Evolutionary conservation across 2,888 invertebrate species (phyloP).

Genomic region (Drosophila testacea): DNA sequence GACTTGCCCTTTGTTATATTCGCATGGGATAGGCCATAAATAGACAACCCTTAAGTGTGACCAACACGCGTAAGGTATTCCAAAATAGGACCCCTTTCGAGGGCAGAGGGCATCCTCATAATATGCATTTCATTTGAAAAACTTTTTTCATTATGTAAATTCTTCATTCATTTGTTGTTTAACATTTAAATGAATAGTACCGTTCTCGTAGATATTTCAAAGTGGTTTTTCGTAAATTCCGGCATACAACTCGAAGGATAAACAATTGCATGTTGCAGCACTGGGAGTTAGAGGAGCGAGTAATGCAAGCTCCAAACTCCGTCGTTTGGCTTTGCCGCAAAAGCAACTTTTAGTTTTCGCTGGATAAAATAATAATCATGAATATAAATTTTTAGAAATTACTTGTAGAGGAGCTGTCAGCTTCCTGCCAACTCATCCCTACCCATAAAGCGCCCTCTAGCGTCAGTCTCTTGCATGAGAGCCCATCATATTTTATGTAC

Average conservation of each 20-base stretch:
- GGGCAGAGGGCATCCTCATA: slow-evolving; percentile 12
- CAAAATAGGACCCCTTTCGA: slow-evolving; percentile 59
- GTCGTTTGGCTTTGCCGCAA: slow-evolving; percentile 32
- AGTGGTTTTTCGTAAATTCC: slow-evolving; percentile 35
- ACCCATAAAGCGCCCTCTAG: slow-evolving; percentile 21
- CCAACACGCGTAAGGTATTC: slow-evolving; percentile 66
- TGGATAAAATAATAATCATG: slow-evolving; percentile 75
- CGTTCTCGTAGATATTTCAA: slow-evolving; percentile 27
- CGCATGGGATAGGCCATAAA: slow-evolving; percentile 43
- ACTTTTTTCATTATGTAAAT: slow-evolving; percentile 22
- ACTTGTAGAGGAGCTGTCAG: slow-evolving; percentile 26
- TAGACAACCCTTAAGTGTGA: slow-evolving; percentile 67
- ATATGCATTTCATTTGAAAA: not conserved
- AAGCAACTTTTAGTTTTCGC: slow-evolving; percentile 69
- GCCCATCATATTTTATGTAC: slow-evolving; percentile 39
- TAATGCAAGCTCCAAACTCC: slow-evolving; percentile 5
- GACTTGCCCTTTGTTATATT: slow-evolving; percentile 49
- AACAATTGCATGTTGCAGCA: slow-evolving; percentile 44
- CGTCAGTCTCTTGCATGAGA: slow-evolving; percentile 16
- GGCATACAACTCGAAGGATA: slow-evolving; percentile 41
- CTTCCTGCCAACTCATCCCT: not conserved
- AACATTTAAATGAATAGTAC: slow-evolving; percentile 32
- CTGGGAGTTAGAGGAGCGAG: slow-evolving; percentile 22
- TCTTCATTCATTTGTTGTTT: slow-evolving; percentile 21
- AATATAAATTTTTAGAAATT: slow-evolving; percentile 64